Conservation (phyloP, 1,140 invertebrate species). For the Drosophila mauritiana region DNA sequence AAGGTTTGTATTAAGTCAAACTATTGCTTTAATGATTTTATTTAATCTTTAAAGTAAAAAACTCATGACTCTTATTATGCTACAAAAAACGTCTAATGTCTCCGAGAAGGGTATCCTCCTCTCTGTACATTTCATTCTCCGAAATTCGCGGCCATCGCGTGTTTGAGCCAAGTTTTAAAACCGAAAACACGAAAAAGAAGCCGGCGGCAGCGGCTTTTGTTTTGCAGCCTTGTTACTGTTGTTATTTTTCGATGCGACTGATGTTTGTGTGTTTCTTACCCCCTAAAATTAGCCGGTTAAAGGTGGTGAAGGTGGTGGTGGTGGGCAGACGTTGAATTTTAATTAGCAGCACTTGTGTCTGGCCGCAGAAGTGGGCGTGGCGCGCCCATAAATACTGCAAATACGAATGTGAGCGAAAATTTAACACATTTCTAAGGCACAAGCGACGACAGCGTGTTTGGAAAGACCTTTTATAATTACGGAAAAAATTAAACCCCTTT, state of each 20-base stretch:
- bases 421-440: slow-evolving; percentile 62
- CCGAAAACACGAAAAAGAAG: slow-evolving; percentile 14
- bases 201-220: slow-evolving; percentile 26
- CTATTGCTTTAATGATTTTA: no score
- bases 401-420: slow-evolving; percentile 44
- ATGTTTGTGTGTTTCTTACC: slow-evolving; percentile 58
- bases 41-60: not conserved
- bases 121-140: slow-evolving; percentile 9
- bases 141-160: slow-evolving; percentile 71
- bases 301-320: slow-evolving; percentile 34
- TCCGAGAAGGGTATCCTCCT: slow-evolving; percentile 4
- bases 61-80: no score
- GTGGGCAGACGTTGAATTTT: slow-evolving; percentile 67
- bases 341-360: slow-evolving; percentile 65
- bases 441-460: not conserved
- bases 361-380: slow-evolving; percentile 9
- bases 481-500: slow-evolving; percentile 29
- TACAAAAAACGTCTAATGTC: no score
- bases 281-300: slow-evolving; percentile 63
- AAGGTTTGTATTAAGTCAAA: not conserved
- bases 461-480: slow-evolving; percentile 43
- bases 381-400: not conserved
- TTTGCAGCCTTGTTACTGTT: slow-evolving; percentile 20
- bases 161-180: slow-evolving; percentile 58
- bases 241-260: slow-evolving; percentile 15